phyloP scores from a whole-genome alignment of 2,113 vertebrate species.

The Platichthys stellatus region DNA sequence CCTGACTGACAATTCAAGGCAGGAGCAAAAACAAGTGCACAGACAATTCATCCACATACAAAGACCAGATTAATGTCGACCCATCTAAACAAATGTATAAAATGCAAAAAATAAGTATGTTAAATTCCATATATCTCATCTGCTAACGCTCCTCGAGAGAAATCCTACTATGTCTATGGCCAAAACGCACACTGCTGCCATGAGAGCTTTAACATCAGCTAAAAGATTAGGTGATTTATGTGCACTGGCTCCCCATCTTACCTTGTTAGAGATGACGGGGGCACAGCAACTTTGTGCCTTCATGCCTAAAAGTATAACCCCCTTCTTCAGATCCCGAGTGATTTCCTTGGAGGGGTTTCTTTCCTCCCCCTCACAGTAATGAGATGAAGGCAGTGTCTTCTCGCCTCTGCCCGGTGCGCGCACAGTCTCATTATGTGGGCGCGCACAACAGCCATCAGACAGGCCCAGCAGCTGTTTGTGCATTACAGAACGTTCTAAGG shows the following conservation, averaged over 20 bases:
- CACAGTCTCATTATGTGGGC: neutral
- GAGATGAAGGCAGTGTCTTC: neutral
- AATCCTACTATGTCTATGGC: neutral
- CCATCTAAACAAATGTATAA: too few species aligned
- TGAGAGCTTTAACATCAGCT: neutral
- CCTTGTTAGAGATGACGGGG: neutral
- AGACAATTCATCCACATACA: too few species aligned
- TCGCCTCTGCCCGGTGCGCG: neutral
- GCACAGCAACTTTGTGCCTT: neutral
- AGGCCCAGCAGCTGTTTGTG: slow-evolving; percentile 1
- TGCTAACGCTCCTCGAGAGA: neutral
- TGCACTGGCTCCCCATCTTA: neutral
- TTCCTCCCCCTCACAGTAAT: slow-evolving; percentile 3
- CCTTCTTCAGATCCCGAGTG: neutral
- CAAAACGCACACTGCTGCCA: neutral
- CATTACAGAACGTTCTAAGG: neutral
- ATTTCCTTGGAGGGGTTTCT: neutral
- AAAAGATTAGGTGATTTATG: neutral
- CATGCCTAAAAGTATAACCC: neutral
- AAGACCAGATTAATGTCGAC: too few species aligned
- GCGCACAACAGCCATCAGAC: neutral
- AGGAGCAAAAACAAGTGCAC: too few species aligned
- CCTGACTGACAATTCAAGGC: too few species aligned
- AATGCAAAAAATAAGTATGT: too few species aligned
- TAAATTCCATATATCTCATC: neutral